Evolutionary conservation across 1,140 invertebrate species (phyloP).

Genomic region (Drosophila sproati): DNA sequence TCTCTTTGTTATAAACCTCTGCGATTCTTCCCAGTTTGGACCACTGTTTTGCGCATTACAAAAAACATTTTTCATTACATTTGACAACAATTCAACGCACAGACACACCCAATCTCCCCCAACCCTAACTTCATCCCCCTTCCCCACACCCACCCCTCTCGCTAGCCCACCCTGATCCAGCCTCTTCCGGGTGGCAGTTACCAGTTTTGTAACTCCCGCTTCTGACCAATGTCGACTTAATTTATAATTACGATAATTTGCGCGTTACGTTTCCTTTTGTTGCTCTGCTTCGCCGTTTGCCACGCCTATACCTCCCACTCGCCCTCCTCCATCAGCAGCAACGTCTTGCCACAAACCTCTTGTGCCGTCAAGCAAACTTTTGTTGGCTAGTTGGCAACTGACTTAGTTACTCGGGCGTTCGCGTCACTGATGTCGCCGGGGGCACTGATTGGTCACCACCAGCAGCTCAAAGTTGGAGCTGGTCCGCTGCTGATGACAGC

Average conservation of each 20-base stretch:
- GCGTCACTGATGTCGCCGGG: constrained; percentile 20
- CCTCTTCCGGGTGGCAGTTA: constrained; percentile 16
- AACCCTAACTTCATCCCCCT: background rate
- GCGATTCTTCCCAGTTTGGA: no score
- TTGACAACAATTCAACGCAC: constrained; percentile 50
- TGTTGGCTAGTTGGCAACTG: constrained; percentile 63
- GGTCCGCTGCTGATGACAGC: constrained; percentile 32
- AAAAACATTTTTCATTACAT: constrained; percentile 81
- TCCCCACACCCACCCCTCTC: background rate
- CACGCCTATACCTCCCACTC: background rate
- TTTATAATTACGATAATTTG: constrained; percentile 84
- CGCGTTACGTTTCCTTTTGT: constrained; percentile 82
- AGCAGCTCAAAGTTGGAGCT: constrained; percentile 4
- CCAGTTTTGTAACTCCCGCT: constrained; percentile 8
- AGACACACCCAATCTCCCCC: constrained; percentile 1
- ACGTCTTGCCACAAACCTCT: background rate
- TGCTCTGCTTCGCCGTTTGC: constrained; percentile 36
- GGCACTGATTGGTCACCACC: constrained; percentile 56
- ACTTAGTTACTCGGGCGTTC: constrained; percentile 36
- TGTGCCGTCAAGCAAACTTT: constrained; percentile 54
- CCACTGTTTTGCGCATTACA: constrained; percentile 39
- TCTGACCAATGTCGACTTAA: constrained; percentile 77
- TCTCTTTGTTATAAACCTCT: background rate
- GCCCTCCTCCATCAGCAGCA: background rate
- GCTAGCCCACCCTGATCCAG: background rate